Conservation (phyloP, 2,797 vertebrate species). For the Galago senegalensis region DNA sequence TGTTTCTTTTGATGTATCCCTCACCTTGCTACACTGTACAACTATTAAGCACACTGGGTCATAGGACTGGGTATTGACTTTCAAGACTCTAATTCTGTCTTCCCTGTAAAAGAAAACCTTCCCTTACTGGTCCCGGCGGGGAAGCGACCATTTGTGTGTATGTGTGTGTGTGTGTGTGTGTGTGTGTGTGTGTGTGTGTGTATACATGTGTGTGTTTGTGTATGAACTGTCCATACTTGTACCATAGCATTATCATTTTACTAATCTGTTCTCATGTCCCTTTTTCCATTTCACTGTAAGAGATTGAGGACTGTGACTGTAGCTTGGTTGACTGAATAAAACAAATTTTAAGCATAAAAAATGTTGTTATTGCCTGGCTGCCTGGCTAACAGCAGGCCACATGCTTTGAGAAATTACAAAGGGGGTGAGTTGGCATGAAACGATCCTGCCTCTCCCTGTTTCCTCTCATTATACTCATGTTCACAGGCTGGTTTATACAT, state of each 20-base stretch:
- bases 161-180: neutral
- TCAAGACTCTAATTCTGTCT: neutral
- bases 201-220: too few relatives aligned
- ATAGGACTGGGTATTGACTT: rapidly evolving
- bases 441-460: too few relatives aligned
- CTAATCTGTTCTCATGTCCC: neutral
- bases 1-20: neutral
- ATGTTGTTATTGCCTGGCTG: neutral
- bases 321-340: neutral
- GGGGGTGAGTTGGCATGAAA: rapidly evolving
- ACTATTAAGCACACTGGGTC: neutral
- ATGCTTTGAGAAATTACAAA: neutral
- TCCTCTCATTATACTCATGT: too few relatives aligned
- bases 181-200: neutral
- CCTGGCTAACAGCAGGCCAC: neutral
- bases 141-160: too few relatives aligned
- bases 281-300: neutral
- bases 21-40: neutral
- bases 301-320: neutral
- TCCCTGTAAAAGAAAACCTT: neutral
- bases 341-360: neutral
- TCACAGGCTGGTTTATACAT: neutral
- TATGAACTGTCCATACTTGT: rapidly evolving
- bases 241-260: neutral
- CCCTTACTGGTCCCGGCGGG: neutral